Conservation (phyloP, 2,113 vertebrate genomes). For the Panthera leo region DNA sequence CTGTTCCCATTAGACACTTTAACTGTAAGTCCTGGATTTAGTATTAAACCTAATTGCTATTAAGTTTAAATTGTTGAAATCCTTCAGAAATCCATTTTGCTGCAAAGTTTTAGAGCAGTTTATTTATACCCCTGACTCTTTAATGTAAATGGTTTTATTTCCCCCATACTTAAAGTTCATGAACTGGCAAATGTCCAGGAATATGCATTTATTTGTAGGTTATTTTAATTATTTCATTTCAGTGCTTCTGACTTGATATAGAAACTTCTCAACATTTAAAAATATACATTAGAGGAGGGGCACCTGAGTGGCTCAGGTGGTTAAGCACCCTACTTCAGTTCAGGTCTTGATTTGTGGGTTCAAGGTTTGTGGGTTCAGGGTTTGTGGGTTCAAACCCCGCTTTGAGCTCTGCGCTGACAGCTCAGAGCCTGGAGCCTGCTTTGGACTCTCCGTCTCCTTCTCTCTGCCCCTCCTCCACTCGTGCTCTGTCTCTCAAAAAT, state of each 20-base stretch:
- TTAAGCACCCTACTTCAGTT: no score
- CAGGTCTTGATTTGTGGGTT: no score
- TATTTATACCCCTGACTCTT: background rate
- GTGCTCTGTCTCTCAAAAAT: no score
- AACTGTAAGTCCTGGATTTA: background rate
- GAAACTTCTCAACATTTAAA: background rate
- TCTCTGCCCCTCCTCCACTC: no score
- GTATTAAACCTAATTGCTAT: background rate
- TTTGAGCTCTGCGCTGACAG: no score
- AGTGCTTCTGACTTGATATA: background rate
- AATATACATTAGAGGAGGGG: background rate
- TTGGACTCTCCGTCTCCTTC: no score
- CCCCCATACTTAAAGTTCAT: background rate
- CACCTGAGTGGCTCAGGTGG: no score
- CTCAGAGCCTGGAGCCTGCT: no score
- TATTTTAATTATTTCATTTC: background rate
- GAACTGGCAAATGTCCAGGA: background rate
- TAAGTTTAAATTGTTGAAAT: background rate
- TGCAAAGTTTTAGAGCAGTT: background rate
- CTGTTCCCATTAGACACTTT: background rate
- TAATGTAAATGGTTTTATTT: background rate
- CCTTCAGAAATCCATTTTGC: constrained; percentile 22
- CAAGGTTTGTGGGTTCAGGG: no score
- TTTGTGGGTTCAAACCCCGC: no score
- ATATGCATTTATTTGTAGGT: background rate